A percentile compares a stretch with the other conserved stretches of the same genome.
phyloP scores from a whole-genome alignment of 2,113 vertebrate species.

The Macquaria ambigua region DNA sequence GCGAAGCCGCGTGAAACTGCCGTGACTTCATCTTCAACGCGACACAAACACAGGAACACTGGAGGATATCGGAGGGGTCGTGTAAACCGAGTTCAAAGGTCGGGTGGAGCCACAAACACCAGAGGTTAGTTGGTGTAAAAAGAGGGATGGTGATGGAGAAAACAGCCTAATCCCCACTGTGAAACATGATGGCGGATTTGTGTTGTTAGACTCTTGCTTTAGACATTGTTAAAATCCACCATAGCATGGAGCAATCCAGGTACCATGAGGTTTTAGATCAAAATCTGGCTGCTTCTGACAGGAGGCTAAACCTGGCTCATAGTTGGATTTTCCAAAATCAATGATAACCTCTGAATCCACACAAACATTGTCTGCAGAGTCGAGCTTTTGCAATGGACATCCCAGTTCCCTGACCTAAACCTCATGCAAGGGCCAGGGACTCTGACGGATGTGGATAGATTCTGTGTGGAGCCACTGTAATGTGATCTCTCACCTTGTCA shows the following conservation, averaged over 20 bases:
- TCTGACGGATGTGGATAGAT: background rate
- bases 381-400: background rate
- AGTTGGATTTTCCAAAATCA: background rate
- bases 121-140: background rate
- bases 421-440: background rate
- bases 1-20: too few relatives aligned
- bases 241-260: background rate
- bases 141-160: background rate
- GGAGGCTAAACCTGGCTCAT: background rate
- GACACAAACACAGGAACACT: too few relatives aligned
- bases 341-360: background rate
- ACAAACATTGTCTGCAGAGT: background rate
- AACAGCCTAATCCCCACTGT: background rate
- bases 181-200: background rate
- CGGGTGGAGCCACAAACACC: background rate
- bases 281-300: background rate
- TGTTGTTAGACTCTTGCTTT: background rate
- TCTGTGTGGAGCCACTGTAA: background rate
- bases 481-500: constrained; percentile 11
- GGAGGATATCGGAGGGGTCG: too few relatives aligned
- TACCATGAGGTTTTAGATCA: background rate
- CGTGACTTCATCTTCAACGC: too few relatives aligned
- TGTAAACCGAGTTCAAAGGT: background rate
- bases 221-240: background rate
- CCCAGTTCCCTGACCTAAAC: background rate